Base-by-base conservation (phyloP, 2,888 invertebrate species). In the Nomada flava region DNA sequence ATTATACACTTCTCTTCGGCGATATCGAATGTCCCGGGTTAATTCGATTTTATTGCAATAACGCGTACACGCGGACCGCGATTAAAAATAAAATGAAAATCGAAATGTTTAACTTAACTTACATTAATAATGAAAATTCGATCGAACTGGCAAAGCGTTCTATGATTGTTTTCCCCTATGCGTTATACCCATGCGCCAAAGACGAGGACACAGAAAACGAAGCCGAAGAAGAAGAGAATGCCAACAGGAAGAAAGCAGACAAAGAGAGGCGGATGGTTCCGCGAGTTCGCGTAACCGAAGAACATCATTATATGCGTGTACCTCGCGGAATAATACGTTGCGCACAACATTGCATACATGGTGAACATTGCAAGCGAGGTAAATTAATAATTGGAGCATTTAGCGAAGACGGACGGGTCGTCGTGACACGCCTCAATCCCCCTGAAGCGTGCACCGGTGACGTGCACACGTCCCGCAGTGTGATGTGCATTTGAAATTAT, bases 361-460 rank as follows among this genome's bases (percentile, higher is more conserved):
- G n/a, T 65, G 72, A 60, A 75, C 88, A 88, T 87, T 87, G 89
- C 80, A 83, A 90, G 89, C 91, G 89, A 87, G 84, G 87, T 91
- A 90, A 91, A 91, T 91, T 90, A 89, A 91, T 91, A 91, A 91
- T 91, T 89, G 90, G 87, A 87, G 85, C 87, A 83, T 87, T 90
- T 89, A 87, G 79, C 73, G 76, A 73, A 77, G 79, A 76, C 82
- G 67, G 73, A 59, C 68, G 65, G 74, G 65, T 62, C 67, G 76
- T 60, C 79, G 36, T 52, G 75, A 29, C 59, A 68, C 55, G 70
- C 67, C 62, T 44, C 69, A n/a, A 70, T 44, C 60, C n/a, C 59
- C 73, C 44, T 20, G 36, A 42, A 64, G 50, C 64, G 59, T 69
- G 57, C 42, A 67, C 42, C 5, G 53, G 20, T 18, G 50, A 77